Conservation (phyloP, 2,888 invertebrate genomes). For the Agonopterix arenella region DNA sequence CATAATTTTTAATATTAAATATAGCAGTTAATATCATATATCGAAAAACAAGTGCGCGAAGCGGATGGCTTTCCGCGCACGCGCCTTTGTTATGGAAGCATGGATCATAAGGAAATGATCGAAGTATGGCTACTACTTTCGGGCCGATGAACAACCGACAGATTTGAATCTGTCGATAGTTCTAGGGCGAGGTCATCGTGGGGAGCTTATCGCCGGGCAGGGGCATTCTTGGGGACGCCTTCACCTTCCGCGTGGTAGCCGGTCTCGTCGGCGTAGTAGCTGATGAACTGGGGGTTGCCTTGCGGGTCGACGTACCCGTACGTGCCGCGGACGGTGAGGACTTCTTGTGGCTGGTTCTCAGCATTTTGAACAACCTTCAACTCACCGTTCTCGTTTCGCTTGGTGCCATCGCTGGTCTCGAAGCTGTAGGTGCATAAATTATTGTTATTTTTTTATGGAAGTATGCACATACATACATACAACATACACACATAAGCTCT, state of each 20-base stretch:
- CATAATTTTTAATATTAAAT: too few relatives aligned
- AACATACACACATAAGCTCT: too few relatives aligned
- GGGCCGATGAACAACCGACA: conserved; percentile 8
- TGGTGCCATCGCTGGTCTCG: conserved; percentile 76
- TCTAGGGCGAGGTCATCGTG: conserved; percentile 10
- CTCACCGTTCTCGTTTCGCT: conserved; percentile 66
- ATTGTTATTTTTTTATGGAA: not conserved
- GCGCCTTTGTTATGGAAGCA: too few relatives aligned
- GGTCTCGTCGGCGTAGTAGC: conserved; percentile 78
- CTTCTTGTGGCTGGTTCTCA: conserved; percentile 74
- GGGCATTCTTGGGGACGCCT: conserved; percentile 71
- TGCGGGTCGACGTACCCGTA: conserved; percentile 75
- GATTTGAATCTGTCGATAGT: conserved; percentile 13
- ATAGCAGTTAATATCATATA: too few relatives aligned
- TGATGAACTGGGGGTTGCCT: conserved; percentile 67
- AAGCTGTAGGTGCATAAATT: conserved; percentile 33
- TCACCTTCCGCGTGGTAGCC: conserved; percentile 79
- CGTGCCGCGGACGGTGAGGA: conserved; percentile 76
- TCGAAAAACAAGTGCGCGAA: too few relatives aligned
- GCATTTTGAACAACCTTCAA: conserved; percentile 58
- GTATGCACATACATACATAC: too few relatives aligned
- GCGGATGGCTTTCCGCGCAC: too few relatives aligned
- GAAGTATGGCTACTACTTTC: conserved; percentile 2
- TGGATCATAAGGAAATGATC: too few relatives aligned
- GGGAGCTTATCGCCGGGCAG: conserved; percentile 28